Conservation (phyloP, 2,888 invertebrate genomes). For the Melanotus villosus region DNA sequence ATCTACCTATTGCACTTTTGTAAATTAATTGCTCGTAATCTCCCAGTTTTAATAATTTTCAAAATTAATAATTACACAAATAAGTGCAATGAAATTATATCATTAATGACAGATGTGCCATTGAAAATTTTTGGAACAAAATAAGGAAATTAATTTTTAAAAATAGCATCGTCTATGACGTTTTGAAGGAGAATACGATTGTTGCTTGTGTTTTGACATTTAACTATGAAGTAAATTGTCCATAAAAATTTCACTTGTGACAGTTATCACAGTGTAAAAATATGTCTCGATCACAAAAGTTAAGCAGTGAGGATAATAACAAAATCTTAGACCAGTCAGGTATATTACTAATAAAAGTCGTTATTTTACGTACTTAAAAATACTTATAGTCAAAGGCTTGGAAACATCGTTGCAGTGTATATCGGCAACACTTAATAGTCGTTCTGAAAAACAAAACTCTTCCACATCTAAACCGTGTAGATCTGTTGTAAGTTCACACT, state of each 20-base stretch:
- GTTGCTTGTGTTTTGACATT: slow-evolving; percentile 8
- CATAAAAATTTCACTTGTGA: slow-evolving; percentile 24
- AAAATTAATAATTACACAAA: too few species aligned
- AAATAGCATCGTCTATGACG: background rate
- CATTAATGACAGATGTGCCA: too few species aligned
- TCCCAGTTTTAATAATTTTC: too few species aligned
- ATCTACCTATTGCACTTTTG: too few species aligned
- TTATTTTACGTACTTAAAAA: too few species aligned
- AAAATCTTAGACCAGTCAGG: too few species aligned
- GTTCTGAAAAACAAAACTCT: slow-evolving; percentile 29
- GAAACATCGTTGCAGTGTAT: slow-evolving; percentile 28
- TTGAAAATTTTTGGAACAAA: too few species aligned
- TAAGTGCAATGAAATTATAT: too few species aligned
- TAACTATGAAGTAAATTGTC: slow-evolving; percentile 7
- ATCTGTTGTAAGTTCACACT: slow-evolving; percentile 43
- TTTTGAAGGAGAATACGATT: background rate
- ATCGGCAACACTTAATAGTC: slow-evolving; percentile 10
- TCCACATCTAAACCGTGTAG: slow-evolving; percentile 34
- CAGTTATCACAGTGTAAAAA: slow-evolving; percentile 12
- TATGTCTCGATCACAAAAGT: slow-evolving; percentile 48
- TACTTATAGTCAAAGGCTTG: background rate
- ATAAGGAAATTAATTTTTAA: too few species aligned
- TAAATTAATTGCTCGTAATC: too few species aligned
- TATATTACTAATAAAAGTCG: too few species aligned
- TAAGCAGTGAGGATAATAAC: slow-evolving; percentile 26